Conservation (phyloP, 2,797 vertebrate species). For the Leptatherina wallacei region DNA sequence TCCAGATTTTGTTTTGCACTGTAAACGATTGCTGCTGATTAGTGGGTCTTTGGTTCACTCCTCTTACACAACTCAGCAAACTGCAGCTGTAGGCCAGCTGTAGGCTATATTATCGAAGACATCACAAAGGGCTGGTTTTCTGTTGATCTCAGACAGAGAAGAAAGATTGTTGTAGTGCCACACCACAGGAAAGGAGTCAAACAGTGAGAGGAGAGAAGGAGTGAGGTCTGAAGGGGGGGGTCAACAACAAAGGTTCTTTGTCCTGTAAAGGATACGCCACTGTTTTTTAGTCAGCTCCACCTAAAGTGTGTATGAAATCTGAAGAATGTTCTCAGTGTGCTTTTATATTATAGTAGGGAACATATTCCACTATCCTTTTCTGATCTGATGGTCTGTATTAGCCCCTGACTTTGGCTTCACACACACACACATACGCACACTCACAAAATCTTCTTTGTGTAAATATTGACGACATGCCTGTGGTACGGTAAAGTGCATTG, state of each 20-base stretch:
- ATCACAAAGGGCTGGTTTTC: conserved; percentile 6
- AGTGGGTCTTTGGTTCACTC: not conserved
- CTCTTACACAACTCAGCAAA: conserved; percentile 9
- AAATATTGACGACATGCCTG: not conserved
- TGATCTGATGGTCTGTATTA: not conserved
- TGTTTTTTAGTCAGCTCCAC: conserved; percentile 28
- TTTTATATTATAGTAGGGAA: not conserved
- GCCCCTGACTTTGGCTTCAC: not conserved
- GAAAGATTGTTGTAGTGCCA: conserved; percentile 45
- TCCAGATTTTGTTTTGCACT: not conserved
- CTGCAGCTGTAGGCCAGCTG: conserved; percentile 14
- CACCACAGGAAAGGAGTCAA: conserved; percentile 41
- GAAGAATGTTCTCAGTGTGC: not conserved
- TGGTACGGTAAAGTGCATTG: conserved; percentile 5
- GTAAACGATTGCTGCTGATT: conserved; percentile 12
- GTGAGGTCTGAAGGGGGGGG: conserved; percentile 6
- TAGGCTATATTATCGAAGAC: not conserved
- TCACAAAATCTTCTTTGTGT: conserved; percentile 5
- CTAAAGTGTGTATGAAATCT: conserved; percentile 28
- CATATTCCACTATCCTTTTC: not conserved
- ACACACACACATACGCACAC: not conserved
- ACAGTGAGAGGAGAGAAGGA: conserved; percentile 4
- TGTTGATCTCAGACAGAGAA: conserved; percentile 32
- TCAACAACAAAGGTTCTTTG: conserved; percentile 56
- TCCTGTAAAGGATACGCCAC: conserved; percentile 28